Evolutionary conservation across 2,797 vertebrate genomes (phyloP), one percentile per base, ranked within the genome.

Genomic region (Anolis apletophallus): DNA sequence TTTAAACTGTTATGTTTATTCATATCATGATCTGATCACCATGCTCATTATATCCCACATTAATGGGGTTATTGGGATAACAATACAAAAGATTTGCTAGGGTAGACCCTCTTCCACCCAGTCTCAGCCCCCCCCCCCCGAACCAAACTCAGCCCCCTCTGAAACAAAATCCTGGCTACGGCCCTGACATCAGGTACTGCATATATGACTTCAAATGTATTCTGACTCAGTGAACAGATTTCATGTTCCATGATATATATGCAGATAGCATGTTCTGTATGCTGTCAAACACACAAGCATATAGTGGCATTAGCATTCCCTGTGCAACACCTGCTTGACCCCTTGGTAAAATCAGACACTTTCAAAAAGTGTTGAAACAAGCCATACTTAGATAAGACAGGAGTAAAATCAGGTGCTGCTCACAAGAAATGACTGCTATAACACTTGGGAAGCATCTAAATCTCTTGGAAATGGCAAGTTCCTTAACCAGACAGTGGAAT

Each of bases 381-480:
- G 46, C 75, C 46, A 83, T 57, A 46, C 72, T 61, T 57, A 79
- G 52, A 83, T 40, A 36, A 67, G 50, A 86, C 21, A 55, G 68
- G 50, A 86, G 68, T 23, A 72, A 52, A 87, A 87, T 72, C 81
- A 64, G 61, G 29, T 61, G 32, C n/a, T 50, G 32, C 40, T 40
- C 57, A 64, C 71, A 83, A 19, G 40, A 83, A 26, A 40, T 85
- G 50, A 79, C 50, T 64, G 67, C 67, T 73, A 36, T 40, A n/a
- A n/a, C 80, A 80, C 32, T 87, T 75, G 61, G 75, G 67, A 87
- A 78, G 69, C 12, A 72, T 2, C 6, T 40, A 59, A 2, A 0
- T 69, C 67, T 87, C 55, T 16, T 11, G 40, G 69, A 86, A 73
- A 59, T 80, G 26, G 68, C 4, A 13, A 84, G 13, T 80, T 5